Base-by-base conservation (phyloP, 1,140 invertebrate genomes). In the Drosophila setifemur region DNA sequence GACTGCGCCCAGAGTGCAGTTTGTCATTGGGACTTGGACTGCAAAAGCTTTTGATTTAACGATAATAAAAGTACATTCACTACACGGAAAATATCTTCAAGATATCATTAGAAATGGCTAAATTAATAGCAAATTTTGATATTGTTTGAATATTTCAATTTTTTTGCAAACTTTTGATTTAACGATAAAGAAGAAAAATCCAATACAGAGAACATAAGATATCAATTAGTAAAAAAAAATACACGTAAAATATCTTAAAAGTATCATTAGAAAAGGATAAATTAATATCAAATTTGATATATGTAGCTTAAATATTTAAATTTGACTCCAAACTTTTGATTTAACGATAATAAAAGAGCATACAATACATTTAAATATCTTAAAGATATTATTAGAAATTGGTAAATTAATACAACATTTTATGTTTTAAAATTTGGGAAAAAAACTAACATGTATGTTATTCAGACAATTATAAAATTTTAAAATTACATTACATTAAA, bases 1-100 rank as follows among this genome's bases (percentile, higher is more conserved):
- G 57, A 66, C 57, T 64, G 61, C 61, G 57, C 45, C 61, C 61
- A 66, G 61, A 66, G 61, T 64, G 58, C 61, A 66, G 61, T 66
- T 66, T 66, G 61, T 66, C 61, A 66, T 66, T 66, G 58, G 49
- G 58, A 64, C 61, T 66, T 26, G 14, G 25, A 14, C 9, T 16
- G 64, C 42, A 66, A 19, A 66, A 19, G 21, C 31, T 37, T 23
- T 49, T 14, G 33, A 31, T 12, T 31, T 25, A 14, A 4, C 11
- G 7, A 4, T 0, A 8, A 64, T 1, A 9, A 14, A 14, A 39
- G 61, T 31, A 29, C 35, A 21, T 66, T 25, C 9, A 43, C 60
- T 66, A 26, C 5, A 8, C 11, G 3, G n/a, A 4, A n/a, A 31
- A 8, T 4, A 12, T 8, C 4, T 5, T 9, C 21, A 16, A 6